These are phyloP conservation scores for Sacculina carcini DNA, from an alignment of 2,888 invertebrate species.

Conservation along the genomic window DNA sequence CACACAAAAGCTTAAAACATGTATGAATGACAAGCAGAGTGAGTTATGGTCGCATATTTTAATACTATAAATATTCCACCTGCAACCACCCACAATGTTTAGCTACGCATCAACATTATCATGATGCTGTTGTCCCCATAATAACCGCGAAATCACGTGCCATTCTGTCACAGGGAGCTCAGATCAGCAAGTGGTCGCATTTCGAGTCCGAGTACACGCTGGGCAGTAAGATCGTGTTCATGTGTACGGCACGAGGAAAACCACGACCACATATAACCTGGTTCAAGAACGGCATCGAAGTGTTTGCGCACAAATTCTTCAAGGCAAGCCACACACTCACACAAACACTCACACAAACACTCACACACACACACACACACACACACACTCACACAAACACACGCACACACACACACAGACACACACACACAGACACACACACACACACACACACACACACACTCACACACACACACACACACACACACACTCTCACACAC, in stretches of 20 bases:
- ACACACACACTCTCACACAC: not conserved
- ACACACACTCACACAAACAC: too few relatives aligned
- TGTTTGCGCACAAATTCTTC: constrained; percentile 62
- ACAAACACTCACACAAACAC: too few relatives aligned
- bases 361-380: too few relatives aligned
- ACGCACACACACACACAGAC: too few relatives aligned
- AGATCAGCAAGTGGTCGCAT: constrained; percentile 62
- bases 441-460: not conserved
- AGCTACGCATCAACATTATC: too few relatives aligned
- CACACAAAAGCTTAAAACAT: too few relatives aligned
- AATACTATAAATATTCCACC: too few relatives aligned
- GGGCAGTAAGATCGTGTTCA: constrained; percentile 76
- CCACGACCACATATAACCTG: constrained; percentile 79
- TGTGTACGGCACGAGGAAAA: constrained; percentile 67
- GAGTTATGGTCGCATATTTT: too few relatives aligned
- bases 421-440: not conserved
- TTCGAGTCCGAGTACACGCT: constrained; percentile 79
- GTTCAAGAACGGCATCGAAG: constrained; percentile 83
- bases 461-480: not conserved
- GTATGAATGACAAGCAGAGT: too few relatives aligned
- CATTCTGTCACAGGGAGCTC: constrained; percentile 50
- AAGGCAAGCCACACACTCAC: constrained; percentile 38
- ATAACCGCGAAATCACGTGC: constrained; percentile 7
- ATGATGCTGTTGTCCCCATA: not conserved
- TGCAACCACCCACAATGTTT: too few relatives aligned